Evolutionary conservation across 1,140 invertebrate species (phyloP).

Genomic region (Neelides sp.): DNA sequence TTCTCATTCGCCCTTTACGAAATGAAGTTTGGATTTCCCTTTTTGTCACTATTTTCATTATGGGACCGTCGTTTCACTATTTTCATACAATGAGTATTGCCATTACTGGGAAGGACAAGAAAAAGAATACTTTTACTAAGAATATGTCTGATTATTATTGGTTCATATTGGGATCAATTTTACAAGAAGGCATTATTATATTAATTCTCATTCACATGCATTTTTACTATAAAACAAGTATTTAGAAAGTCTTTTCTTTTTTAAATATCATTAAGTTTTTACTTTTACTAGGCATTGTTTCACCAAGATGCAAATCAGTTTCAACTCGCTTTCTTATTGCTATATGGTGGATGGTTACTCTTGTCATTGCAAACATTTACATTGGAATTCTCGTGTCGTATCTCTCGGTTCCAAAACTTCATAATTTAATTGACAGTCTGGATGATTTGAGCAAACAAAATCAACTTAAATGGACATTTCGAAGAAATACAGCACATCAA

Average conservation of each 20-base stretch:
- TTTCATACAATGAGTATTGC: conserved; percentile 16
- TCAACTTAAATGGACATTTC: conserved; percentile 30
- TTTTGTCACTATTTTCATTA: conserved; percentile 11
- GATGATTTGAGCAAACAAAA: conserved; percentile 27
- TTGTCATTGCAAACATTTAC: conserved; percentile 34
- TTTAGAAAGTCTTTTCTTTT: background rate
- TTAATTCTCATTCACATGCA: conserved; percentile 4
- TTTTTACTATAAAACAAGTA: background rate
- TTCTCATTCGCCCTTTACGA: conserved; percentile 32
- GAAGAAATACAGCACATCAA: conserved; percentile 26
- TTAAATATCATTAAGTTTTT: background rate
- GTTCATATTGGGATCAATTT: conserved; percentile 27
- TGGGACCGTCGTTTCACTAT: conserved; percentile 20
- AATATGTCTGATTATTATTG: conserved; percentile 13
- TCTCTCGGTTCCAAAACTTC: conserved; percentile 29
- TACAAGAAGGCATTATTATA: conserved; percentile 29
- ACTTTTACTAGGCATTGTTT: conserved; percentile 13
- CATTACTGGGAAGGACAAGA: background rate
- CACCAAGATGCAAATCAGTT: conserved; percentile 17
- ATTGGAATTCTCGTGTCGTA: conserved; percentile 32
- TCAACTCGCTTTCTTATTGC: conserved; percentile 31
- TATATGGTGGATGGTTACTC: conserved; percentile 32
- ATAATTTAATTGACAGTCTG: conserved; percentile 25
- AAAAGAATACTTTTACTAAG: background rate
- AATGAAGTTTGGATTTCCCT: conserved; percentile 28